A percentile compares a stretch with the other conserved stretches of the same genome.
Evolutionary conservation across 2,888 invertebrate species (phyloP).

Genomic region (Rhaphigaster nebulosa): DNA sequence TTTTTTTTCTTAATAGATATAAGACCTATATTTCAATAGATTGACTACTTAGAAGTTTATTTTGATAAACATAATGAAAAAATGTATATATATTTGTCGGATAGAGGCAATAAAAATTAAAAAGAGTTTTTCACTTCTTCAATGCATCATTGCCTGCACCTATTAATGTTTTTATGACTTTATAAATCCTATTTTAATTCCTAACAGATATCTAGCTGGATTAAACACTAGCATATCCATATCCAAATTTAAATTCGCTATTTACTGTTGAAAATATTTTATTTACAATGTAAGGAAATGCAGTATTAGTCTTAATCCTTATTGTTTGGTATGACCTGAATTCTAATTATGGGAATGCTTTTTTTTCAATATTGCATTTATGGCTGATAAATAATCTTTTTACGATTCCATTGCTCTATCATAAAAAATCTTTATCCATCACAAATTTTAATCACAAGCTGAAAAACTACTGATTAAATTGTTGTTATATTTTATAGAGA

Average conservation of each 20-base stretch:
- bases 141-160: background rate
- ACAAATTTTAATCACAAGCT: background rate
- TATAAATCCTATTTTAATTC: constrained; percentile 2
- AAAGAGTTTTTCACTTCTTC: background rate
- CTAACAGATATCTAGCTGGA: background rate
- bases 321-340: background rate
- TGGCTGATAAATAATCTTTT: background rate
- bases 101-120: too few relatives aligned
- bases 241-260: background rate
- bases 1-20: too few relatives aligned
- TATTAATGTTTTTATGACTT: background rate
- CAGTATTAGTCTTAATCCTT: too few relatives aligned
- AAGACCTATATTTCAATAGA: too few relatives aligned
- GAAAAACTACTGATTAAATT: background rate
- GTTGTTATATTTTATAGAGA: background rate
- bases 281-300: too few relatives aligned
- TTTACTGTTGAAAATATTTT: background rate
- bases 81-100: background rate
- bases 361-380: background rate
- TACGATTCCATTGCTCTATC: background rate
- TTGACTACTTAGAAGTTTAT: background rate
- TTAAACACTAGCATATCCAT: background rate
- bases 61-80: background rate
- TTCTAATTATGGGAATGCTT: background rate
- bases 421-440: background rate